Conservation (phyloP, 2,888 invertebrate genomes). For the Stenurella melanura region DNA sequence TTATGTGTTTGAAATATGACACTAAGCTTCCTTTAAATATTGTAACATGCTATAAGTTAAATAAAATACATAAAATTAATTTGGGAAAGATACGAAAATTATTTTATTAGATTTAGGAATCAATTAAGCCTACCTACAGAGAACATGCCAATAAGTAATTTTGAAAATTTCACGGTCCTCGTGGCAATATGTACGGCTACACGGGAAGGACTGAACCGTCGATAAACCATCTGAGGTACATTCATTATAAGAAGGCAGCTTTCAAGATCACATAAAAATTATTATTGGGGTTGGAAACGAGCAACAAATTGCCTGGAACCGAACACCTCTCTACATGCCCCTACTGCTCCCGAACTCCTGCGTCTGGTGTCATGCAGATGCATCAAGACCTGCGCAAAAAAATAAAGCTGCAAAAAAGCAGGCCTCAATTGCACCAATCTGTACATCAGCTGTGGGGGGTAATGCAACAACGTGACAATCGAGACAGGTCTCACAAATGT, state of each 20-base stretch:
- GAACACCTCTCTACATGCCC: not conserved
- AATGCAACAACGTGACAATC: not conserved
- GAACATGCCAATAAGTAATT: too few species aligned
- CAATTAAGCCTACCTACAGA: too few species aligned
- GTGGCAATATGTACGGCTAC: not conserved
- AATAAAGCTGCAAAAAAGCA: slow-evolving; percentile 1
- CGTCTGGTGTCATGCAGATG: not conserved
- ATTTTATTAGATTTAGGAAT: too few species aligned
- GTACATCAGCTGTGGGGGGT: not conserved
- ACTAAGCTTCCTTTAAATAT: too few species aligned
- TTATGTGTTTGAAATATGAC: too few species aligned
- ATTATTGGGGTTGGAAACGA: not conserved
- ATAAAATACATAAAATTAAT: too few species aligned
- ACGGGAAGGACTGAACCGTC: not conserved
- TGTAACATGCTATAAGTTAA: too few species aligned
- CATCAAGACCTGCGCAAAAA: too few species aligned
- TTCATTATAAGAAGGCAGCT: not conserved
- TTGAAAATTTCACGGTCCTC: too few species aligned
- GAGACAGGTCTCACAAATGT: not conserved
- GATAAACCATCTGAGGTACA: not conserved
- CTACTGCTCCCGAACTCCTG: not conserved
- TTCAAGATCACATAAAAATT: not conserved
- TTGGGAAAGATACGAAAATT: too few species aligned
- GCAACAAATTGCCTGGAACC: too few species aligned
- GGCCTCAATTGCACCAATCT: not conserved